A percentile compares a stretch with the other conserved stretches of the same genome.
Evolutionary conservation across 2,888 invertebrate genomes (phyloP).

Genomic region (Tiliacea citrago): DNA sequence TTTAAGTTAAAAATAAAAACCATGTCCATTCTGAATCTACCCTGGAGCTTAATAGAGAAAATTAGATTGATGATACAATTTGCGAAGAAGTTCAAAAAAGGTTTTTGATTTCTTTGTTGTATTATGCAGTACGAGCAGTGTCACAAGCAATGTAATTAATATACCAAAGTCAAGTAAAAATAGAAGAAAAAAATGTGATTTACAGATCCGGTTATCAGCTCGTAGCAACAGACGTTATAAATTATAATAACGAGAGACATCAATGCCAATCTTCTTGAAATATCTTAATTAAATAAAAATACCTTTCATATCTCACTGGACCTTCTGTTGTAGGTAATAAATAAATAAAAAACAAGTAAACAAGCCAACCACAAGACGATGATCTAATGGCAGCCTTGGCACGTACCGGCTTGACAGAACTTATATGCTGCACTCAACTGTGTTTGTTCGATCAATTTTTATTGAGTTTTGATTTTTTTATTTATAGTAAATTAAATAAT

Average conservation of each 20-base stretch:
- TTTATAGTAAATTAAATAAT: neutral
- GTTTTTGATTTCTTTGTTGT: neutral
- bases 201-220: constrained; percentile 18
- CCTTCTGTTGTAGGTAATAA: constrained; percentile 58
- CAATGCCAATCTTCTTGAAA: constrained; percentile 16
- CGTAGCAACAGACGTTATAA: constrained; percentile 23
- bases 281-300: constrained; percentile 44
- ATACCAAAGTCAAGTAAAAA: neutral
- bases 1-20: neutral
- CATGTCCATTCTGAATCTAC: neutral
- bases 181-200: constrained; percentile 1
- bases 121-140: neutral
- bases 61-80: neutral
- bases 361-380: constrained; percentile 74
- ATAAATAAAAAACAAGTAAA: constrained; percentile 63
- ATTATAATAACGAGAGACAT: constrained; percentile 29
- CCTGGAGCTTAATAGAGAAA: neutral
- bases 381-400: constrained; percentile 76
- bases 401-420: constrained; percentile 59
- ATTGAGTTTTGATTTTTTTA: constrained; percentile 25
- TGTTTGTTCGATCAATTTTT: constrained; percentile 40
- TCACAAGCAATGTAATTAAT: neutral
- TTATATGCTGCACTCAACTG: constrained; percentile 49
- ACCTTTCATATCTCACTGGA: constrained; percentile 58
- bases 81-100: too few species aligned